Base-by-base conservation (phyloP, 1,140 invertebrate genomes). In the Lordiphosa clarofinis region DNA sequence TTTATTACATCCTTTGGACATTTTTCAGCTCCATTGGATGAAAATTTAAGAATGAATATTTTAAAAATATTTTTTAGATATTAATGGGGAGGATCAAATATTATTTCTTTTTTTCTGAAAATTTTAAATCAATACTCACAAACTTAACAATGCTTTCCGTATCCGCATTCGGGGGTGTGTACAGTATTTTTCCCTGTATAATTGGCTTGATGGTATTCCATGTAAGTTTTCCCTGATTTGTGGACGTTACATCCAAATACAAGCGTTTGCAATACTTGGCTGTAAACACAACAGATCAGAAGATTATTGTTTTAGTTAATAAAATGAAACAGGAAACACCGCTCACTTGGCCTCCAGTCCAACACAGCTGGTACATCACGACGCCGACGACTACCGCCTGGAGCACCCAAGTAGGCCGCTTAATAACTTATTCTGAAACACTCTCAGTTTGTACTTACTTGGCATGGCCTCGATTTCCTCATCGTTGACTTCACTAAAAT, bases 131-230 rank as follows among this genome's bases (percentile, higher is more conserved):
- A n/a, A n/a, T n/a, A n/a, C n/a, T n/a, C 79, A 92, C 91, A 82
- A 90, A 71, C 38, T 88, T 72, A 66, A 93, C 91, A 36, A 94
- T 91, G 13, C 87, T 89, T 8, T 88, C 64, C 1, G 92, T 90
- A 1, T 86, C 64, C 0, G 82, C 87, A 4, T 87, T 91, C 5
- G 89, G 66, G 0, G 93, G 93, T 0, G 92, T 91, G 63, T 93
- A 93, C 1, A 94, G 76, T 35, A 94, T 92, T 46, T 90, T 91
- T 4, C 93, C 93, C 65, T 92, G 91, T 24, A 94, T 84, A 8
- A 93, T 87, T 0, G 93, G 93, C 63, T 93, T 93, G 4, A 93
- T 89, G 56, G 92, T 92, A 7, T 91, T 92, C 93, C 93, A 93
- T 12, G 93, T 88, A 10, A 94, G 92, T 71, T 93, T 93, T 1